Evolutionary conservation across 2,888 invertebrate species (phyloP).

Genomic region (Pterostichus madidus): DNA sequence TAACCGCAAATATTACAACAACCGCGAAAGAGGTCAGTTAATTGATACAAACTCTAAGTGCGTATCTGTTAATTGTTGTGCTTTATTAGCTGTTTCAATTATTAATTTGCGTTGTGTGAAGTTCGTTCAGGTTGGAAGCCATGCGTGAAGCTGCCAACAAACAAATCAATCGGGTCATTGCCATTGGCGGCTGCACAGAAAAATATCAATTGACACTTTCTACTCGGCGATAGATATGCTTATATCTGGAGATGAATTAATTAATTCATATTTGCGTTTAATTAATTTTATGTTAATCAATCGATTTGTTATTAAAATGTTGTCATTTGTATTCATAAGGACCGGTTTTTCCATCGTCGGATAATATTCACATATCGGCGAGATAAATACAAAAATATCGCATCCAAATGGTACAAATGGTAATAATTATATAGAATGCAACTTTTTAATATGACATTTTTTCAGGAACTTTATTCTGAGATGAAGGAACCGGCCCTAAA

Average conservation of each 20-base stretch:
- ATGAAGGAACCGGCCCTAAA: too few species aligned
- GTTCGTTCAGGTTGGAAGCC: slow-evolving; percentile 15
- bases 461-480: too few species aligned
- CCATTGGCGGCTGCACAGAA: slow-evolving; percentile 3
- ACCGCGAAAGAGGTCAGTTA: slow-evolving; percentile 54
- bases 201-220: slow-evolving; percentile 49
- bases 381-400: too few species aligned
- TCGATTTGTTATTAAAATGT: not conserved
- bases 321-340: too few species aligned
- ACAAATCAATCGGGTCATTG: slow-evolving; percentile 49
- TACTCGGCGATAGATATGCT: not conserved
- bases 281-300: not conserved
- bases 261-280: not conserved
- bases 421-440: too few species aligned
- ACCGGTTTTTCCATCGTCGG: too few species aligned
- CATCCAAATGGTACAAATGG: too few species aligned
- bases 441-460: too few species aligned
- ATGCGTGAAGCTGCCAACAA: slow-evolving; percentile 27
- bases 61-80: slow-evolving; percentile 30
- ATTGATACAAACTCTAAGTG: slow-evolving; percentile 11
- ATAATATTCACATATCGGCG: too few species aligned
- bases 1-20: not conserved
- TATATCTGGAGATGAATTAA: not conserved
- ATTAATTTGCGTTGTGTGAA: slow-evolving; percentile 17
- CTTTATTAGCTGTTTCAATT: slow-evolving; percentile 11